Base-by-base conservation (phyloP, 2,888 invertebrate genomes). In the Megastigmus dorsalis region DNA sequence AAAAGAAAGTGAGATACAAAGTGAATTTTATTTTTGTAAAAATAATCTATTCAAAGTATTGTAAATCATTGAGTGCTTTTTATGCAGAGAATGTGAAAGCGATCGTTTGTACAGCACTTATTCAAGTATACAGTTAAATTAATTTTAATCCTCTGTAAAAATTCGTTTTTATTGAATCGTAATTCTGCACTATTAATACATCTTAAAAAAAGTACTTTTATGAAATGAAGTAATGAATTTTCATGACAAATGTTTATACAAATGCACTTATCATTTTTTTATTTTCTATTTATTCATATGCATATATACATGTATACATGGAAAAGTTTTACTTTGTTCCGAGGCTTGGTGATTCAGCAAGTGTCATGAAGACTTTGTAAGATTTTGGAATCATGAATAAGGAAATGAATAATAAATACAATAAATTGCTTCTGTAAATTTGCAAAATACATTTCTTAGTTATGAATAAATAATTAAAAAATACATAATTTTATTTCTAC, bases 391-490 rank as follows among this genome's bases (percentile, higher is more conserved):
- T 30, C 26, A 41, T 15, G 41, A 68, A 57, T 45, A 36, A 52
- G 66, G 59, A 68, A 10, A 48, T 30, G 41, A 62, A 54, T 62
- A 65, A 66, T 45, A 54, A 74, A 68, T 43, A 77, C 57, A 50
- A 68, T 62, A 18, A 63, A 63, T 36, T 67, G 78, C 76, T 76
- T 79, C 70, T 79, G 79, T 80, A 77, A 75, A 82, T 79, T 79
- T 77, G 79, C 69, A 78, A 76, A 79, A 79, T 80, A 80, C 77
- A 80, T 78, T 79, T 75, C 74, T 77, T 73, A 74, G 72, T 75
- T 77, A 75, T 74, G 52, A 80, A 80, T 79, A 81, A 81, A 81
- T 79, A 79, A 80, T 79, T 75, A 74, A 71, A 78, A 77, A 71
- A 76, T 76, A 77, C 68, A 75, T 62, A 33, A 26, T 66, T 50